phyloP scores from a whole-genome alignment of 2,113 vertebrate species.

The Petaurus breviceps region DNA sequence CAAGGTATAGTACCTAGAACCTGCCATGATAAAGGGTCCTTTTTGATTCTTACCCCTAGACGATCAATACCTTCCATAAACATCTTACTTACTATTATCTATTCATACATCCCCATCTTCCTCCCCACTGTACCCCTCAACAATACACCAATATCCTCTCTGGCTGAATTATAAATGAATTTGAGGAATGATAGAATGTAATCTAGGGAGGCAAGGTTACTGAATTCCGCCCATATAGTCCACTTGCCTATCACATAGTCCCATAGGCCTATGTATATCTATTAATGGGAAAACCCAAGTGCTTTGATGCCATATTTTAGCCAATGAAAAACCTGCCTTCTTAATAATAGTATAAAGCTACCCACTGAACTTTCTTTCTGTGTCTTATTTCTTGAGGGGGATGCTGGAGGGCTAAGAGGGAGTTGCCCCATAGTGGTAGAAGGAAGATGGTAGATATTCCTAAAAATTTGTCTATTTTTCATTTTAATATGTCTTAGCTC shows the following conservation, averaged over 20 bases:
- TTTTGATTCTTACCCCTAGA: not conserved
- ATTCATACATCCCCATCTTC: not conserved
- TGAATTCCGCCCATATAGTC: not conserved
- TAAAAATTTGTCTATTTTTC: not conserved
- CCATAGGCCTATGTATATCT: not conserved
- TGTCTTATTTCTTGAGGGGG: not conserved
- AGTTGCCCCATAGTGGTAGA: not conserved
- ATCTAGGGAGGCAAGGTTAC: not conserved
- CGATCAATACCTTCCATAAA: not conserved
- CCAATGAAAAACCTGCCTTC: not conserved
- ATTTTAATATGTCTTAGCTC: not conserved
- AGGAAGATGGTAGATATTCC: not conserved
- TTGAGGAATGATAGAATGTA: not conserved
- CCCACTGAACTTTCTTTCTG: not conserved
- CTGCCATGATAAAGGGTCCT: not conserved
- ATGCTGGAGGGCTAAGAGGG: not conserved
- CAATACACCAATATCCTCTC: not conserved
- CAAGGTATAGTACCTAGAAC: not conserved
- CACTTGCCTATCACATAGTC: not conserved
- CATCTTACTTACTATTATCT: not conserved
- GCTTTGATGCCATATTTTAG: not conserved
- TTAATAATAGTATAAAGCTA: not conserved
- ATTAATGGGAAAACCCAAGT: not conserved
- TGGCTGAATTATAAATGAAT: not conserved
- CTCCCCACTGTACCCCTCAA: not conserved